A percentile compares a stretch with the other conserved stretches of the same genome.
phyloP scores from a whole-genome alignment of 2,797 vertebrate species.

The Gymnothorax reevesii region DNA sequence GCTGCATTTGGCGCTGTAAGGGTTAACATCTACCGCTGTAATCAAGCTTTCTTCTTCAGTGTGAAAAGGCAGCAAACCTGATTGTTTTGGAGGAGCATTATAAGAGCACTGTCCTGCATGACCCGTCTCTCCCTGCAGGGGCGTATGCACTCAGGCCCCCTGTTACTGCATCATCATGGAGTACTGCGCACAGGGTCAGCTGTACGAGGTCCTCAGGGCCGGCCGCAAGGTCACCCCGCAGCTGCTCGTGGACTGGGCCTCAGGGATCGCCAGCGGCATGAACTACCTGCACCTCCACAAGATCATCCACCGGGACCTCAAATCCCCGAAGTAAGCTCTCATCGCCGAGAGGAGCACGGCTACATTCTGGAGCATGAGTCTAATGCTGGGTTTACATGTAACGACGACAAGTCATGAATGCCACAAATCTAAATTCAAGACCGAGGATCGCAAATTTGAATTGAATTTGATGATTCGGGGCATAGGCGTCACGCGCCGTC shows the following conservation, averaged over 20 bases:
- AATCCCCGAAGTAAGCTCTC: conserved; percentile 66
- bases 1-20: too few relatives aligned
- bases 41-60: background rate
- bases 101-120: too few relatives aligned
- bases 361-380: background rate
- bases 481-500: too few relatives aligned
- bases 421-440: too few relatives aligned
- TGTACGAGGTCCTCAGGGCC: conserved; percentile 92
- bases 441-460: too few relatives aligned
- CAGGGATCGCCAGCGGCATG: conserved; percentile 96
- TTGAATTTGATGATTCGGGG: too few relatives aligned
- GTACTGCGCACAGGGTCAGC: conserved; percentile 96
- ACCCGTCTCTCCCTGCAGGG: conserved; percentile 68
- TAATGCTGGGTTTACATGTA: background rate
- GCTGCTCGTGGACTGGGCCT: conserved; percentile 96
- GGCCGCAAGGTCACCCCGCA: conserved; percentile 90
- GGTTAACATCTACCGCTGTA: too few relatives aligned
- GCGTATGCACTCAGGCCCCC: conserved; percentile 95
- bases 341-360: background rate
- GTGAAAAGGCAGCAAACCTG: too few relatives aligned
- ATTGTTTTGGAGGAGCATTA: too few relatives aligned
- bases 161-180: conserved; percentile 99
- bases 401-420: too few relatives aligned
- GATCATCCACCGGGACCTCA: conserved; percentile 98
- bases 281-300: conserved; percentile 98